Conservation (phyloP, 2,113 vertebrate genomes). For the chimpanzee (Pan troglodytes) region NHGRI_mPanTro3-v2.1_pri NC_072414.2:64410501-64411000, state of each 20-base stretch:
- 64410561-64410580: background rate
- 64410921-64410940: background rate
- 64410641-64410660: background rate
- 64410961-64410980: too few species aligned
- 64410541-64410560: conserved; percentile 33
- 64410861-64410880: background rate
- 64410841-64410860: background rate
- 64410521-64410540: background rate
- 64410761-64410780: background rate
- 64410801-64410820: background rate
- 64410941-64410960: background rate
- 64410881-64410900: background rate
- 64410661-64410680: background rate
- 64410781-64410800: background rate
- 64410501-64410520: background rate
- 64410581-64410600: background rate
- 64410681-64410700: background rate
- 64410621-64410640: background rate
- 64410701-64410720: background rate
- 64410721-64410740: background rate
- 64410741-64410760: conserved; percentile 13
- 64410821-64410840: too few species aligned
- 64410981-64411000: too few species aligned
- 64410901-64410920: background rate
- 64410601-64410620: background rate